These are phyloP conservation scores for Stictonetta naevosa DNA, from an alignment of 2,113 vertebrate species.

Conservation along the genomic window DNA sequence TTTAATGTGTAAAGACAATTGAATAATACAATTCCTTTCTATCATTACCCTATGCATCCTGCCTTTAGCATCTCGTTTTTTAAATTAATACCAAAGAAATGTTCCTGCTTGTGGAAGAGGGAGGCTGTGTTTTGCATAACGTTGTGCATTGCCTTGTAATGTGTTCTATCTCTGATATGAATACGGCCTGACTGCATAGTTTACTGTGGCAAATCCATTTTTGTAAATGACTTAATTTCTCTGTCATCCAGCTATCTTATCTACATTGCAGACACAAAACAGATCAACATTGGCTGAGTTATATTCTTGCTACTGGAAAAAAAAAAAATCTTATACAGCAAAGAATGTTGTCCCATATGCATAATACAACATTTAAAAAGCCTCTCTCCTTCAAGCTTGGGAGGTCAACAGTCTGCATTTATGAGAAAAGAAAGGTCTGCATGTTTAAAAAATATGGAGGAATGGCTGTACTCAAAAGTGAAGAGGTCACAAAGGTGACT, in stretches of 20 bases:
- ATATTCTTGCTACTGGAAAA: neutral
- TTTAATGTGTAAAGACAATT: neutral
- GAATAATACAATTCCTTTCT: neutral
- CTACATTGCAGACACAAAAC: neutral
- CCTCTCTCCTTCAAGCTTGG: neutral
- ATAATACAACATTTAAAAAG: neutral
- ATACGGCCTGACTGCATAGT: neutral
- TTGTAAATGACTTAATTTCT: neutral
- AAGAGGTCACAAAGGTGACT: neutral
- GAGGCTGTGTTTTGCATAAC: neutral
- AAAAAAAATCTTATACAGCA: neutral
- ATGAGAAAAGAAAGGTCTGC: neutral
- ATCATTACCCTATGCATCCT: neutral
- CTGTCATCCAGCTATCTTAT: neutral
- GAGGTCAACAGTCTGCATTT: neutral
- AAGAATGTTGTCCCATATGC: neutral
- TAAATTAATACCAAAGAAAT: neutral
- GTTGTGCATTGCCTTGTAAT: neutral
- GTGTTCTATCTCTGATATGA: neutral
- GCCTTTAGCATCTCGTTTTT: neutral
- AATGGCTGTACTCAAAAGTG: neutral
- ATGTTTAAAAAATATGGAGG: neutral
- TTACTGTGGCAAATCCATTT: constrained; percentile 11
- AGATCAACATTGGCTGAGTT: neutral
- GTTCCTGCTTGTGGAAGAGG: neutral